These are phyloP conservation scores for Pediacus dermestoides DNA, from an alignment of 2,888 invertebrate genomes.

Conservation along the genomic window DNA sequence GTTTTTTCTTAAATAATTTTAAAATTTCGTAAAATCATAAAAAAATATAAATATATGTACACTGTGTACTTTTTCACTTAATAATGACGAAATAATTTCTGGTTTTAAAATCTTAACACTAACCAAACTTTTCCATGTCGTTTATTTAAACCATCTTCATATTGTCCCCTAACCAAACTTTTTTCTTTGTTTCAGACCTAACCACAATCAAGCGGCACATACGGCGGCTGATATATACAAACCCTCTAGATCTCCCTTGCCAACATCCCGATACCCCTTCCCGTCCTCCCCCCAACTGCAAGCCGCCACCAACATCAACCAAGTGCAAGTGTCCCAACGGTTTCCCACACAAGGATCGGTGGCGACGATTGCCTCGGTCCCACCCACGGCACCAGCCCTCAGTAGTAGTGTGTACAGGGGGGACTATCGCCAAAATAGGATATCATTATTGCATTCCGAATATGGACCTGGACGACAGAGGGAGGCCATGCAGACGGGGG, in stretches of 20 bases:
- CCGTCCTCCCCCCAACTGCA: slow-evolving; percentile 51
- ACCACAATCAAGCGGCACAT: slow-evolving; percentile 35
- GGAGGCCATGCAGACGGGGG: slow-evolving; percentile 28
- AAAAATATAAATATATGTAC: too few species aligned
- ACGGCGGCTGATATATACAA: slow-evolving; percentile 40
- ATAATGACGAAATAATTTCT: too few species aligned
- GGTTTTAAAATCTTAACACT: too few species aligned
- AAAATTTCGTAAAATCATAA: too few species aligned
- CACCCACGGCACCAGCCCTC: slow-evolving; percentile 43
- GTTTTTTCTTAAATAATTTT: too few species aligned
- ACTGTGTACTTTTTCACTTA: too few species aligned
- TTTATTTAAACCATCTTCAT: background rate
- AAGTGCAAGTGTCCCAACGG: slow-evolving; percentile 39
- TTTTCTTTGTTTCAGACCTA: slow-evolving; percentile 35
- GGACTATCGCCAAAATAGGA: slow-evolving; percentile 56
- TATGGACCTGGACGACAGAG: slow-evolving; percentile 42
- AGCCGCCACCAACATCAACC: slow-evolving; percentile 50
- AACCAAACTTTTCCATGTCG: background rate
- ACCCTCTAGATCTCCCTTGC: slow-evolving; percentile 50
- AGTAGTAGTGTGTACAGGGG: slow-evolving; percentile 52
- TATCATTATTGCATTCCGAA: slow-evolving; percentile 64
- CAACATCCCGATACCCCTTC: slow-evolving; percentile 51
- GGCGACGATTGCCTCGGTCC: slow-evolving; percentile 49
- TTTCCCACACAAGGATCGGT: slow-evolving; percentile 51
- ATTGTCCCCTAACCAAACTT: too few species aligned